Evolutionary conservation across 92 coral and sea anemone genomes (phyloP).

Genomic region (Actinernus sp.): DNA sequence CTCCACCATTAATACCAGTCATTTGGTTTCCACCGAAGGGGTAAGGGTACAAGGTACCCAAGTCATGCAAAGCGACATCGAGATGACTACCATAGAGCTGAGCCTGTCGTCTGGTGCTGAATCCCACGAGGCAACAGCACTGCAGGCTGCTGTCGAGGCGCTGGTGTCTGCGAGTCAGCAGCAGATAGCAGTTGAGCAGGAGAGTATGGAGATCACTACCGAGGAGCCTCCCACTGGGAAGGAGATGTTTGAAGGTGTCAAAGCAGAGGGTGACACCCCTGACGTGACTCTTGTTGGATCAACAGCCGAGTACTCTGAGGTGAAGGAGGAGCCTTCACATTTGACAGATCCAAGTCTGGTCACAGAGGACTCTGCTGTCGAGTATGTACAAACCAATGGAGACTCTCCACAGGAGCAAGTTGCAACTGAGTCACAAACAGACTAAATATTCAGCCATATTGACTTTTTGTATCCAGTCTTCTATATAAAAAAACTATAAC

Average conservation of each 20-base stretch:
- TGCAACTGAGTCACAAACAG: not conserved
- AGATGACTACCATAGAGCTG: conserved; percentile 93
- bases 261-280: conserved; percentile 55
- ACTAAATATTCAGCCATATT: too few species aligned
- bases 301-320: conserved; percentile 14
- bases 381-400: conserved; percentile 39
- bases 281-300: conserved; percentile 36
- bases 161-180: conserved; percentile 94
- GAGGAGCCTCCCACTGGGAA: conserved; percentile 67
- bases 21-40: conserved; percentile 54
- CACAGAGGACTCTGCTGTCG: conserved; percentile 36
- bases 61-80: conserved; percentile 82
- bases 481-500: too few species aligned
- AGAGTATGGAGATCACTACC: conserved; percentile 66
- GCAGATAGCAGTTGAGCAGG: conserved; percentile 76
- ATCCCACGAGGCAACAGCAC: conserved; percentile 83
- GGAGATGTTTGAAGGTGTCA: conserved; percentile 77
- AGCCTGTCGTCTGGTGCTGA: conserved; percentile 70
- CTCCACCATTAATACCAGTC: conserved; percentile 87
- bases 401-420: not conserved
- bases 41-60: conserved; percentile 68
- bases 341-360: not conserved
- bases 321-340: conserved; percentile 2
- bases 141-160: conserved; percentile 94
- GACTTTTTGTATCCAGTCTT: too few species aligned